Evolutionary conservation across 1,140 invertebrate species (phyloP).

Genomic region (Nylanderia fulva): DNA sequence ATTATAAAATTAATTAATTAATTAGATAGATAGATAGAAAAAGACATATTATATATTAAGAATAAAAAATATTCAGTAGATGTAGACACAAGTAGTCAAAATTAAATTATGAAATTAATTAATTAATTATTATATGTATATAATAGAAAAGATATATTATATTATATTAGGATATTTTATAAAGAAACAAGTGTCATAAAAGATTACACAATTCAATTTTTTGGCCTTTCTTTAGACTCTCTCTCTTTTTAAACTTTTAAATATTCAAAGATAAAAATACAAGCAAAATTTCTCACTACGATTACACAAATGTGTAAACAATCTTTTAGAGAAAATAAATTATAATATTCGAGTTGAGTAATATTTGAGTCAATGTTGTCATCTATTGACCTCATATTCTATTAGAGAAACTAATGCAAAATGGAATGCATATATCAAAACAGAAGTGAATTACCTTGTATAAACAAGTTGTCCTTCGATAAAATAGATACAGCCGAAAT

Average conservation of each 20-base stretch:
- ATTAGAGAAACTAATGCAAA: conserved; percentile 67
- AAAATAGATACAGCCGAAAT: neutral
- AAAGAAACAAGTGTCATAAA: neutral
- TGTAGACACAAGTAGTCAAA: too few species aligned
- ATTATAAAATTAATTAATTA: too few species aligned
- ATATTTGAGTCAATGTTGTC: conserved; percentile 72
- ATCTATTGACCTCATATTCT: conserved; percentile 67
- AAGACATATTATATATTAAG: too few species aligned
- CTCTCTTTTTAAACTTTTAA: neutral
- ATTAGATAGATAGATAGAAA: neutral
- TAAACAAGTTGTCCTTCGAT: neutral
- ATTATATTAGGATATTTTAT: neutral
- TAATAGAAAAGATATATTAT: too few species aligned
- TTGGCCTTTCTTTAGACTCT: neutral
- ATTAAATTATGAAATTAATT: too few species aligned
- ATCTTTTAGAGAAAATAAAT: conserved; percentile 82
- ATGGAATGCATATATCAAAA: neutral
- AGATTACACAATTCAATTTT: neutral
- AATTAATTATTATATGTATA: too few species aligned
- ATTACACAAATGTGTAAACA: conserved; percentile 72
- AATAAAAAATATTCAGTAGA: too few species aligned
- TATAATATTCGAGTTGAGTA: conserved; percentile 78
- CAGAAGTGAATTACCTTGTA: neutral
- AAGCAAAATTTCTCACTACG: neutral
- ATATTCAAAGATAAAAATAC: neutral